Percentiles rank a stretch among this genome's conserved stretches.
Evolutionary conservation across 2,797 vertebrate genomes (phyloP).

Genomic region (Acridotheres tristis): DNA sequence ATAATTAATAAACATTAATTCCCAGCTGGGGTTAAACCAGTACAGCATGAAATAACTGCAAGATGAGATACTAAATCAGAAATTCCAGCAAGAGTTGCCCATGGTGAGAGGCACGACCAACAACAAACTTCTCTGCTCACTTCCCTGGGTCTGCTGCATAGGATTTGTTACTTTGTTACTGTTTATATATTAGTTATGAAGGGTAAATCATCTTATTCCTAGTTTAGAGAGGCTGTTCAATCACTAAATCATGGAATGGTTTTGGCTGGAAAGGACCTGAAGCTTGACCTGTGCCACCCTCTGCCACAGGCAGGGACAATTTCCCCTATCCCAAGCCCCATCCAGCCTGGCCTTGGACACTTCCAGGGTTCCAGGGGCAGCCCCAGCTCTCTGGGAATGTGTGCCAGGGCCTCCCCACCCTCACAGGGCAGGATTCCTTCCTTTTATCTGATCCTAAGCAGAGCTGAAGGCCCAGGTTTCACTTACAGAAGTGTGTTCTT

Average conservation of each 20-base stretch:
- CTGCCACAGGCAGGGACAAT: neutral
- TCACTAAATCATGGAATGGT: neutral
- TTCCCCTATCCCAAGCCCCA: rapidly evolving
- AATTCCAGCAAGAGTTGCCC: neutral
- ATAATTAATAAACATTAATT: neutral
- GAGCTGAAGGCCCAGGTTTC: neutral
- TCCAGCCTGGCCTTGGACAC: neutral
- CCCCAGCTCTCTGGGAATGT: neutral
- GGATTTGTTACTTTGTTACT: neutral
- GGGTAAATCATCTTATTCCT: neutral
- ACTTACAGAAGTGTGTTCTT: neutral
- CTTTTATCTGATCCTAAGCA: neutral
- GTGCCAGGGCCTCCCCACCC: neutral
- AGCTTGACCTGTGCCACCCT: neutral
- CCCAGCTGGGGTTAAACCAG: neutral
- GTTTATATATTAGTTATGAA: neutral
- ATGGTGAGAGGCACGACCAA: neutral
- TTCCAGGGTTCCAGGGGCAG: neutral
- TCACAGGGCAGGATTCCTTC: neutral
- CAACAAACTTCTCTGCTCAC: neutral
- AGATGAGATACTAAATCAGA: neutral
- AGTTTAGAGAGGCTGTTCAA: neutral
- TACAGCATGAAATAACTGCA: neutral
- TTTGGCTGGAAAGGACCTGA: neutral
- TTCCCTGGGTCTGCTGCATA: neutral